Base-by-base conservation (phyloP, 2,113 vertebrate genomes). In the Lutjanus erythropterus region DNA sequence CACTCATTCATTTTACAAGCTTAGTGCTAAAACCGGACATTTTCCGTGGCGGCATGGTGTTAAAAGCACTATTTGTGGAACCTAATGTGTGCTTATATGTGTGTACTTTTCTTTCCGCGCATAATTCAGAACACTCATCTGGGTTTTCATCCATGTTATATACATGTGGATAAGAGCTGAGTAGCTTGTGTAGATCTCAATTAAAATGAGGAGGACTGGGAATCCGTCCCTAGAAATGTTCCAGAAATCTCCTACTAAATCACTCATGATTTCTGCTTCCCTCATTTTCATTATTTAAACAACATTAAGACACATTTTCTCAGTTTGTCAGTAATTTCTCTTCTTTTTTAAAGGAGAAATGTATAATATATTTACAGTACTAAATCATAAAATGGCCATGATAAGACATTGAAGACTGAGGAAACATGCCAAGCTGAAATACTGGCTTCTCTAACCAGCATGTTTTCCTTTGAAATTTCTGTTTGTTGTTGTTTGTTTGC, bases 11-110 rank as follows among this genome's bases (percentile, higher is more conserved):
- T 87, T 88, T 91, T 88, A 83, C 79, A 86, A 65, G 89, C 89
- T 91, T 92, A 91, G 84, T 79, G 81, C 72, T 90, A 91, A 94
- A 91, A 88, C 84, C 73, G 15, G 83, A 85, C 77, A 88, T 78
- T 83, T 86, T 78, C 82, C 49, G 84, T 61, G 59, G 75, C 61
- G 49, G 65, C 44, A n/a, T 86, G 86, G 86, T 71, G 90, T 90
- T 90, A 89, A 89, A 92, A 91, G 86, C 83, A 85, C 66, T 89
- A 88, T 91, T 89, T 90, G 79, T 84, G 83, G 85, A 84, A 47
- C 55, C 65, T 90, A 91, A 91, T 90, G 84, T 89, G 80, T 41
- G 53, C 78, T 93, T 79, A 88, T 84, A 86, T 85, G 74, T 60
- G 78, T 88, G 77, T 61, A 66, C 82, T 80, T 81, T 67, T 81